Percentiles rank a stretch among this genome's conserved stretches.
Conservation (phyloP, 2,888 invertebrate species). For the Hyles lineata region DNA sequence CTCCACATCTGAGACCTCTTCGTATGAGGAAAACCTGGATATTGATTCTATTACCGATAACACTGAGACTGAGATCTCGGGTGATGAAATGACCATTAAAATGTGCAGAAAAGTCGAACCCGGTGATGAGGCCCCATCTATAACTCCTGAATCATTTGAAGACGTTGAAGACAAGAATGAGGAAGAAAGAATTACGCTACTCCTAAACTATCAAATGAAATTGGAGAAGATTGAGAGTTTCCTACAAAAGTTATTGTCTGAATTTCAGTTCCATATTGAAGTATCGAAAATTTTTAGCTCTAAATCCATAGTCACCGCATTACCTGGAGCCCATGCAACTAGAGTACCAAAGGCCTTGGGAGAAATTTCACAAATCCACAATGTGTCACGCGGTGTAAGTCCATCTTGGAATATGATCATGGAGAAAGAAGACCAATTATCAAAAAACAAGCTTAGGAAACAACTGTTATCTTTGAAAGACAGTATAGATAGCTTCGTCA, state of each 20-base stretch:
- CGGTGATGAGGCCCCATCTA: conserved; percentile 53
- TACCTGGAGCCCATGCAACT: conserved; percentile 52
- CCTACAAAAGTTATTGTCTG: conserved; percentile 65
- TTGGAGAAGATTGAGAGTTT: conserved; percentile 67
- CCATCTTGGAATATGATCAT: conserved; percentile 72
- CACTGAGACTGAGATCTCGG: conserved; percentile 65
- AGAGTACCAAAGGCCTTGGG: conserved; percentile 53
- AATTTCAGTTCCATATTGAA: conserved; percentile 77
- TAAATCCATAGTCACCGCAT: conserved; percentile 55
- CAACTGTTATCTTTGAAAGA: conserved; percentile 66
- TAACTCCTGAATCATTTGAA: conserved; percentile 70
- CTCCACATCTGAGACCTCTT: conserved; percentile 57
- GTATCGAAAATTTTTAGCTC: conserved; percentile 72
- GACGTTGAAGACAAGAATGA: conserved; percentile 75
- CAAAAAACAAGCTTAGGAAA: conserved; percentile 64
- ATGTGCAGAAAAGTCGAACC: conserved; percentile 72
- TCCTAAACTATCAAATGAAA: conserved; percentile 66
- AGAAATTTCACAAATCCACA: conserved; percentile 53
- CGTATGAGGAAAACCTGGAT: conserved; percentile 62
- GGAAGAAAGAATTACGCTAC: conserved; percentile 61
- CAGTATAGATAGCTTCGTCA: conserved; percentile 63
- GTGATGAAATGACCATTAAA: conserved; percentile 55
- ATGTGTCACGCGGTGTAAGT: conserved; percentile 51
- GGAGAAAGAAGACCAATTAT: conserved; percentile 64
- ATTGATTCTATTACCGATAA: conserved; percentile 69